Evolutionary conservation across 2,113 vertebrate species (phyloP).

Genomic region (Rhynchomys soricoides): DNA sequence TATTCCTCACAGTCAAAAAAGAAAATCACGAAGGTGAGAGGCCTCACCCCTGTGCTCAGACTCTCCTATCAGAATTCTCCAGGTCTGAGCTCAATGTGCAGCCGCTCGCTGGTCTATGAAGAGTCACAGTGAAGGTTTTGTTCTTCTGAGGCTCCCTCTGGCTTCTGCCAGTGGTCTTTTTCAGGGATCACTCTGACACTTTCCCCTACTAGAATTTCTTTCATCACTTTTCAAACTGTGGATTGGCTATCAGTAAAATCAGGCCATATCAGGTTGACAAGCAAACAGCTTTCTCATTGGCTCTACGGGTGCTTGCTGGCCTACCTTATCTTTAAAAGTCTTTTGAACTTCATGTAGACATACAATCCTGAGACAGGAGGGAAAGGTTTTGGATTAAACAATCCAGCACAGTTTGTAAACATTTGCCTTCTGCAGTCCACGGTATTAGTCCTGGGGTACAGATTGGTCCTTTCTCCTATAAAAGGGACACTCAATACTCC

Average conservation of each 20-base stretch:
- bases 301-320: conserved; percentile 38
- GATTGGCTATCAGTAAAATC: conserved; percentile 72
- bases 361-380: conserved; percentile 71
- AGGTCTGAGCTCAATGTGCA: background rate
- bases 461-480: conserved; percentile 41
- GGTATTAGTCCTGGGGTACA: conserved; percentile 46
- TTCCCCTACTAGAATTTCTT: conserved; percentile 51
- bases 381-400: conserved; percentile 76
- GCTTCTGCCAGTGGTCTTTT: conserved; percentile 25
- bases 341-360: conserved; percentile 77
- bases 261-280: conserved; percentile 67
- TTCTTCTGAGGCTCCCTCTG: background rate
- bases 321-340: conserved; percentile 76
- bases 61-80: background rate
- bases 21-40: background rate
- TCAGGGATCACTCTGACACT: conserved; percentile 23
- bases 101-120: background rate
- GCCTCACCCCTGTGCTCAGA: background rate
- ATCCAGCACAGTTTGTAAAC: conserved; percentile 79
- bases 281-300: conserved; percentile 59
- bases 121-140: background rate
- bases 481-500: conserved; percentile 62
- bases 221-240: conserved; percentile 62
- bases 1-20: background rate
- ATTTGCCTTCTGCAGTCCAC: conserved; percentile 69